Evolutionary conservation across 2,113 vertebrate species (phyloP), one percentile per base, ranked within the genome.

Genomic region (Cheilinus undulatus): DNA sequence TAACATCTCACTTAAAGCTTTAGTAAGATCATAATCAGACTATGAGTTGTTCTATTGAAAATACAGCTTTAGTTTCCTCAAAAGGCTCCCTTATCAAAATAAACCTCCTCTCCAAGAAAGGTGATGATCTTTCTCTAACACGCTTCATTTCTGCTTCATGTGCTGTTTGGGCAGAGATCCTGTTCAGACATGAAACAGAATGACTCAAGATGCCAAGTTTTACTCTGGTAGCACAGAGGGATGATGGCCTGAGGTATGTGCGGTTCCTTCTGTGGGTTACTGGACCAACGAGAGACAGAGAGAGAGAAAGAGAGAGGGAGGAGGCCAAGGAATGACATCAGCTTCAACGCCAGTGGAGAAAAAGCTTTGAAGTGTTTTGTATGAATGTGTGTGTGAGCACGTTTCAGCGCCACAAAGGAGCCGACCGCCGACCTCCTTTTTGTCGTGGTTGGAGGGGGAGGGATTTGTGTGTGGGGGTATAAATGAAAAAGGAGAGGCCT

Each of bases 331-430:
- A 26, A 32, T 50, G 62, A 74, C 53, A 34, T 74, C 61, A 58
- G 5, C 22, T 54, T 22, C 34, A 30, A 15, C 1, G n/a, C 6
- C 32, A 23, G 15, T 1, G 20, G 12, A 1, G 7, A 54, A 28
- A 22, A 67, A 1, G 26, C 69, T 69, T 69, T 69, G 58, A 69
- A 63, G 64, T 76, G n/a, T n/a, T n/a, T 48, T 64, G 48, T 50
- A 52, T 69, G n/a, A 1, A 38, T 20, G 48, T 30, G 71, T 26
- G 59, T 38, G 48, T 54, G 20, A 13, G 48, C 36, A 28, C 34
- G 66, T 38, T 12, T 17, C 22, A 22, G 57, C 15, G 5, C 51
- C 59, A 70, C 59, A 64, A 51, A 73, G 50, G 50, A 53, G 56
- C 30, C 54, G 24, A 71, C 46, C 51, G 7, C 45, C 27, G 43